Evolutionary conservation across 2,797 vertebrate genomes (phyloP), one percentile per base, ranked within the genome.

Genomic region (Tangara arthus): DNA sequence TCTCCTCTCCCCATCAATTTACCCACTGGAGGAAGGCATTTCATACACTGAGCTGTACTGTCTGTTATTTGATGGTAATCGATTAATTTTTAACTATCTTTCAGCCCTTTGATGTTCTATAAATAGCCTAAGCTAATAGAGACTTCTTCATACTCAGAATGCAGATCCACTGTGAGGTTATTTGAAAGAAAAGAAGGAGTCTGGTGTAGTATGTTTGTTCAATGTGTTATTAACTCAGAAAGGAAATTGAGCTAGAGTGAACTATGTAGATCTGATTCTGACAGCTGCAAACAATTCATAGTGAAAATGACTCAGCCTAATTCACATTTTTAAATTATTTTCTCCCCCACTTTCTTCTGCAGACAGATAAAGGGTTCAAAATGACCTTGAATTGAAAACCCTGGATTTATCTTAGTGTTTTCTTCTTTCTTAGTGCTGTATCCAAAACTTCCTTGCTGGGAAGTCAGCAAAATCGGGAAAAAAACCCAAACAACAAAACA

Each of bases 41-140:
- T 90, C 85, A 91, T 79, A 91, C 44, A 84, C 59, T 60, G 84
- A 93, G 79, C 93, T 94, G 91, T 86, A 66, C 66, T 21, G 56
- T 72, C 96, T 96, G 89, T 96, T 95, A 95, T 93, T 96, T 93
- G 95, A 95, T 90, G 94, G 93, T 94, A 95, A 96, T 96, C 85
- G 64, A 96, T 96, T 94, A 95, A 94, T 96, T 96, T 97, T 97
- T 96, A 96, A 97, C 94, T 91, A 93, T 96, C 91, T 91, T 91
- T 83, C 92, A 91, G 70, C 77, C 76, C 85, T 96, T 87, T 94
- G 95, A 97, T 93, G 79, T 96, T 96, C 96, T 95, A 96, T 97
- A 97, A 97, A 96, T 95, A 96, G 87, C 73, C 59, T 87, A 94
- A 95, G 93, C 88, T 97, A 98, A 97, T 75, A 97, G 93, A 96